Evolutionary conservation across 1,140 invertebrate species (phyloP).

Genomic region (Palaemon carinicauda): DNA sequence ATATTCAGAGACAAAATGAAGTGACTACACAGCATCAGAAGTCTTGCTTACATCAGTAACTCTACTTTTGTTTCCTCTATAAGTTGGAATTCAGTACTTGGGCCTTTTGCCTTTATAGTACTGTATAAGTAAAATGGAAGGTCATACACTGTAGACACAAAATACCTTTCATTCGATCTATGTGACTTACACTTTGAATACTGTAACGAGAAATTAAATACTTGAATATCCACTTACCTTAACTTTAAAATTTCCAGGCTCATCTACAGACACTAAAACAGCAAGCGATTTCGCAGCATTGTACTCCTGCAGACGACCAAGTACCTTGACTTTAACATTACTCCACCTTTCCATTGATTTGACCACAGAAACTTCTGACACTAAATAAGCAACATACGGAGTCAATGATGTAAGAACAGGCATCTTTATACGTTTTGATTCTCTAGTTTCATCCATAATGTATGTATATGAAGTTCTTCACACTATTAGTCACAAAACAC

Average conservation of each 20-base stretch:
- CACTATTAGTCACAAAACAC: no score
- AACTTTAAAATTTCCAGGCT: background rate
- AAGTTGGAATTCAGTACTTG: no score
- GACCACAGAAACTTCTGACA: slow-evolving; percentile 5
- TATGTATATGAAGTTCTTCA: no score
- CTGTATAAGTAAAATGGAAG: no score
- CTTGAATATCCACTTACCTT: background rate
- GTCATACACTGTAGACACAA: background rate
- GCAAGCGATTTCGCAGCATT: background rate
- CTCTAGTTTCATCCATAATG: no score
- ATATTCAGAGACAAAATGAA: no score
- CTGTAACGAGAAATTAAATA: background rate
- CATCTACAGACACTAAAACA: background rate
- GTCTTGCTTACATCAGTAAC: no score
- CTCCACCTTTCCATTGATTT: slow-evolving; percentile 3
- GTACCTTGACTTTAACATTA: slow-evolving; percentile 5
- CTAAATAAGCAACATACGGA: background rate
- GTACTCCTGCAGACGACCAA: background rate
- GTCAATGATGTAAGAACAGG: background rate
- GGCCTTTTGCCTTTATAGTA: no score
- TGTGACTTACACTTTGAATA: background rate
- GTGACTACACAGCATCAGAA: no score
- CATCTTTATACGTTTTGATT: background rate
- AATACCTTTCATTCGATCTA: background rate
- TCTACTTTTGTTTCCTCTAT: no score